Evolutionary conservation across 2,113 vertebrate species (phyloP).

Genomic region (Oxyruncus cristatus): DNA sequence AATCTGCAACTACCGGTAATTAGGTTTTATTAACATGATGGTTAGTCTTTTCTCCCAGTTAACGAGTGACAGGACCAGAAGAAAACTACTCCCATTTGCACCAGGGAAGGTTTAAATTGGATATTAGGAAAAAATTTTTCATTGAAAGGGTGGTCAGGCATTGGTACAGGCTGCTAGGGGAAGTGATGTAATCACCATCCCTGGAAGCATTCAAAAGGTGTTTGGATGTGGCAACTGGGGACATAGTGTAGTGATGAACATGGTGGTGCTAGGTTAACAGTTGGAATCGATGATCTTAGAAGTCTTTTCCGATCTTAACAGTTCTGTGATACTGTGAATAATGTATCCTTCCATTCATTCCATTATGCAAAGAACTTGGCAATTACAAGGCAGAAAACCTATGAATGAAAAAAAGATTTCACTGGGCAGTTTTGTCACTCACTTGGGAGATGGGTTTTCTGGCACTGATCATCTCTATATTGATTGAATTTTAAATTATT

Average conservation of each 20-base stretch:
- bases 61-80: neutral
- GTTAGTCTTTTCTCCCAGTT: neutral
- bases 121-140: neutral
- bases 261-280: neutral
- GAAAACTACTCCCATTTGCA: neutral
- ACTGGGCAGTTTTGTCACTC: neutral
- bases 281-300: accelerated
- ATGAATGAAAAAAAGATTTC: neutral
- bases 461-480: neutral
- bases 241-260: neutral
- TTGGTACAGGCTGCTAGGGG: neutral
- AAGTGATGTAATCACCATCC: neutral
- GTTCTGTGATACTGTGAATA: neutral
- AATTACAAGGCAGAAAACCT: neutral
- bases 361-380: neutral
- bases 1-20: neutral
- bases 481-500: neutral
- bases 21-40: neutral
- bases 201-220: accelerated
- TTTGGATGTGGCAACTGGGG: neutral
- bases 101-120: neutral
- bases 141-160: neutral
- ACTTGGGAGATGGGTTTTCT: neutral
- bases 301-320: neutral
- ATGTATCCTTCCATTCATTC: neutral